phyloP scores from a whole-genome alignment of 1,140 invertebrate genomes.

The Drosophila tsacasi region DNA sequence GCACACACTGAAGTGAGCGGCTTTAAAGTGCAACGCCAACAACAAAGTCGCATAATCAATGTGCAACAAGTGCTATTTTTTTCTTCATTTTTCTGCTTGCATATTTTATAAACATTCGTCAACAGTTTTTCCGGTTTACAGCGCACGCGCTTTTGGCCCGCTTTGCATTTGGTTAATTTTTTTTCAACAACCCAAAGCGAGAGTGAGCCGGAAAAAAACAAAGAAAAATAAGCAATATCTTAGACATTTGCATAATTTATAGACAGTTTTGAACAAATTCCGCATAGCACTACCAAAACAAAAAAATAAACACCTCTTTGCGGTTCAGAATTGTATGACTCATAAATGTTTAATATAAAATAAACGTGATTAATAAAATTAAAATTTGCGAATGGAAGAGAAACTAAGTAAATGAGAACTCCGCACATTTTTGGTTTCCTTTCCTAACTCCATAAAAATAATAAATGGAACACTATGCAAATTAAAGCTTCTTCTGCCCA shows the following conservation, averaged over 20 bases:
- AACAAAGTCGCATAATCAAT: conserved; percentile 53
- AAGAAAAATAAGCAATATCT: conserved; percentile 15
- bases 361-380: conserved; percentile 24
- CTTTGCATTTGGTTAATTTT: conserved; percentile 20
- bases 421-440: conserved; percentile 24
- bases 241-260: conserved; percentile 55
- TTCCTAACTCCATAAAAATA: conserved; percentile 39
- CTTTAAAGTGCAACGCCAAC: conserved; percentile 53
- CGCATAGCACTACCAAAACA: conserved; percentile 18
- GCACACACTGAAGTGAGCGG: conserved; percentile 37
- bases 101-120: conserved; percentile 59
- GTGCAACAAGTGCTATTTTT: conserved; percentile 44
- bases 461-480: conserved; percentile 37
- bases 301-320: not conserved
- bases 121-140: conserved; percentile 57
- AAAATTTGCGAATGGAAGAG: conserved; percentile 37
- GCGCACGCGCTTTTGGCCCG: conserved; percentile 56
- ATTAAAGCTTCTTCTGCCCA: conserved; percentile 27
- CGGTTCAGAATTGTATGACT: conserved; percentile 24
- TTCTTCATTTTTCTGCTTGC: conserved; percentile 28
- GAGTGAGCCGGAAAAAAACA: conserved; percentile 22
- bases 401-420: conserved; percentile 21
- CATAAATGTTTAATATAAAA: conserved; percentile 11
- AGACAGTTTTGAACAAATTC: conserved; percentile 37
- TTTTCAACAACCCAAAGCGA: conserved; percentile 33